Evolutionary conservation across 2,113 vertebrate genomes (phyloP).

Genomic region (Anseranas semipalmata): DNA sequence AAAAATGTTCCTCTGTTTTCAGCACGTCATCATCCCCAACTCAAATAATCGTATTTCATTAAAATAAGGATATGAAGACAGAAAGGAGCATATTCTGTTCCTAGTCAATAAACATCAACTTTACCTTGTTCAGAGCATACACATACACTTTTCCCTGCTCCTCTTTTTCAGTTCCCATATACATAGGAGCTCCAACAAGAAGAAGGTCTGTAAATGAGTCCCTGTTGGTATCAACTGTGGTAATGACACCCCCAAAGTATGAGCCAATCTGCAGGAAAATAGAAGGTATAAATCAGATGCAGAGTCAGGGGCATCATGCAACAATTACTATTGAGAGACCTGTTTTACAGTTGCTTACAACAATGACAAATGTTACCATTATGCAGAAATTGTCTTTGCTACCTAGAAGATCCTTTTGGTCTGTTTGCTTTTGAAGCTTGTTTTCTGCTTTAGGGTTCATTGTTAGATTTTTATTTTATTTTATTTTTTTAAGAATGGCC

Average conservation of each 20-base stretch:
- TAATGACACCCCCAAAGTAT: constrained; percentile 94
- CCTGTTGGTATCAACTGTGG: constrained; percentile 85
- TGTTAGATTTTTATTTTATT: background rate
- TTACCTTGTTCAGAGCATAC: constrained; percentile 87
- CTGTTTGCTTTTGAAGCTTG: background rate
- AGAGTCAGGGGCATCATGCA: background rate
- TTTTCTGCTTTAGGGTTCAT: background rate
- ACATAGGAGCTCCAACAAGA: constrained; percentile 92
- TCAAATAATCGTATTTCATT: background rate
- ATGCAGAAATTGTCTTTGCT: background rate
- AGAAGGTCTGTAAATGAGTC: constrained; percentile 91
- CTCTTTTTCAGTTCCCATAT: constrained; percentile 92
- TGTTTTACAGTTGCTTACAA: background rate
- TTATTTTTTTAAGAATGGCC: background rate
- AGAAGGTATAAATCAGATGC: background rate
- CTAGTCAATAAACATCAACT: background rate
- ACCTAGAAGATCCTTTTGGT: background rate
- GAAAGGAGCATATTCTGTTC: background rate
- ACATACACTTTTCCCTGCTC: constrained; percentile 96
- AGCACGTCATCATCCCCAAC: background rate
- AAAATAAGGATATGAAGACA: background rate
- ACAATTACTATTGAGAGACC: background rate
- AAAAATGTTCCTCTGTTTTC: background rate
- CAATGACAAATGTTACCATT: background rate
- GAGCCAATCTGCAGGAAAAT: constrained; percentile 87